Evolutionary conservation across 2,888 invertebrate species (phyloP).

Genomic region (Baronia brevicornis): DNA sequence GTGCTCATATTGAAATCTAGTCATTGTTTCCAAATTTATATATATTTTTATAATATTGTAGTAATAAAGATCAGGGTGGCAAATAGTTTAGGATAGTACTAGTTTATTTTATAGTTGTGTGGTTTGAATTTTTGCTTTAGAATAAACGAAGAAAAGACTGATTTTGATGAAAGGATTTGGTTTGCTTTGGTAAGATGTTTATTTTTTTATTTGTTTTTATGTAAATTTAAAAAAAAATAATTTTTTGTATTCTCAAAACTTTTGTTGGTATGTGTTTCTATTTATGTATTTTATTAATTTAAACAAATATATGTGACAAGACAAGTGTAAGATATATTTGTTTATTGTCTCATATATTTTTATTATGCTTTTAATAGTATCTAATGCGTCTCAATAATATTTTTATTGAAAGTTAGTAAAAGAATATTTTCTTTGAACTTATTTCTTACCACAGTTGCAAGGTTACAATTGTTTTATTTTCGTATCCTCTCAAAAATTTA

Average conservation of each 20-base stretch:
- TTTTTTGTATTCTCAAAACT: constrained; percentile 1
- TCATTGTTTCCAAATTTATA: constrained; percentile 66
- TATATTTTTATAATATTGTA: constrained; percentile 22
- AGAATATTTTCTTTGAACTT: too few relatives aligned
- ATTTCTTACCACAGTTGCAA: too few relatives aligned
- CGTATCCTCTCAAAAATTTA: too few relatives aligned
- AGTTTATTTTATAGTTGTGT: constrained; percentile 37
- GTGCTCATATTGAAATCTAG: constrained; percentile 61
- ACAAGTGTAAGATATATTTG: too few relatives aligned
- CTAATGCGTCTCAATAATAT: too few relatives aligned
- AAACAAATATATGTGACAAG: constrained; percentile 1
- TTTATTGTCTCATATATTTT: too few relatives aligned
- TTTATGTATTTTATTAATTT: too few relatives aligned
- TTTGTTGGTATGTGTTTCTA: neutral
- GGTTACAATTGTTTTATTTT: too few relatives aligned
- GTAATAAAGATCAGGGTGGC: constrained; percentile 36
- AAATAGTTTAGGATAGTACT: constrained; percentile 24
- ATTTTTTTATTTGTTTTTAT: too few relatives aligned
- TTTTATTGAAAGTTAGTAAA: too few relatives aligned
- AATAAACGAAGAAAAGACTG: constrained; percentile 23
- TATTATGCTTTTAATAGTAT: too few relatives aligned
- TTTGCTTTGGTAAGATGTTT: constrained; percentile 62
- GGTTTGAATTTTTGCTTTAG: constrained; percentile 19
- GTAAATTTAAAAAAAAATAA: too few relatives aligned
- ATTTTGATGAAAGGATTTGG: constrained; percentile 71